Percentiles rank a stretch among this genome's conserved stretches.
These are phyloP conservation scores for Wasmannia auropunctata DNA, from an alignment of 1,140 invertebrate species.

Conservation along the genomic window DNA sequence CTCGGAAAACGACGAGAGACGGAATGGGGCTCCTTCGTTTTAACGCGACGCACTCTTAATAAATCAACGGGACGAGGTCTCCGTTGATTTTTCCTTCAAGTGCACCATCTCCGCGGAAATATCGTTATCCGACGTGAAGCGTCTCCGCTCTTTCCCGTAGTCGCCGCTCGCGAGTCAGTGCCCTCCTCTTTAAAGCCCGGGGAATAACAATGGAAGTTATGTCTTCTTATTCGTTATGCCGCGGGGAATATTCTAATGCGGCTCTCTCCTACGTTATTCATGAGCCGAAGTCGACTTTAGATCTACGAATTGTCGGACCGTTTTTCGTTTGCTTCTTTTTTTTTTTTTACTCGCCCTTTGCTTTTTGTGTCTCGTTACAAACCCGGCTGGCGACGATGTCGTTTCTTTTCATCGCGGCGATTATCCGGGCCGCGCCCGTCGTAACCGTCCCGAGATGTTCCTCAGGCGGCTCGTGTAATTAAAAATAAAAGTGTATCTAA, in stretches of 20 bases:
- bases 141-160: constrained; percentile 2
- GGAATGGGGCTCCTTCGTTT: not conserved
- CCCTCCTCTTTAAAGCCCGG: constrained; percentile 56
- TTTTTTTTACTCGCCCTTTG: constrained; percentile 24
- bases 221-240: constrained; percentile 73
- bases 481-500: constrained; percentile 32
- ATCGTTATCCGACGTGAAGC: not conserved
- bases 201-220: constrained; percentile 72
- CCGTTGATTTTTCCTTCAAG: constrained; percentile 31
- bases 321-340: constrained; percentile 51
- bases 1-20: not conserved
- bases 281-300: constrained; percentile 68
- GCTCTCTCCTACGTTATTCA: constrained; percentile 73
- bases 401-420: not conserved
- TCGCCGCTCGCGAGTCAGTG: not conserved
- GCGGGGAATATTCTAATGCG: constrained; percentile 76
- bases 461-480: constrained; percentile 34
- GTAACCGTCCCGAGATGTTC: constrained; percentile 32
- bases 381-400: constrained; percentile 16
- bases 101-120: constrained; percentile 1
- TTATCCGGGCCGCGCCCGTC: not conserved
- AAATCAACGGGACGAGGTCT: not conserved
- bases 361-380: constrained; percentile 66
- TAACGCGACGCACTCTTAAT: not conserved
- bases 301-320: constrained; percentile 68